phyloP scores from a whole-genome alignment of 2,888 invertebrate genomes.

The Carcina quercana region DNA sequence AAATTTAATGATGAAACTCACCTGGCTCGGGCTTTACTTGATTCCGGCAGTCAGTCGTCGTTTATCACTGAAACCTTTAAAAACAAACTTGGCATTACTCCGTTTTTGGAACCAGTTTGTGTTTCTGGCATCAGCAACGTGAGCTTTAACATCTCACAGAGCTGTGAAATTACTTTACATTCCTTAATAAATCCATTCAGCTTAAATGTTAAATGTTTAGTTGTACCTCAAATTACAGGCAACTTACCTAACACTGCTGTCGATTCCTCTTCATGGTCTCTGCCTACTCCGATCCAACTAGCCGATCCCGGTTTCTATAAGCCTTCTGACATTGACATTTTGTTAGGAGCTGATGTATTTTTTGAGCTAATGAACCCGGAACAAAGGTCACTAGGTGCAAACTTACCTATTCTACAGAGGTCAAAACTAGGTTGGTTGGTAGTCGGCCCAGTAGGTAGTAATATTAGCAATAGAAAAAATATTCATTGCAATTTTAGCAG shows the following conservation, averaged over 20 bases:
- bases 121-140: slow-evolving; percentile 9
- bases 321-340: slow-evolving; percentile 12
- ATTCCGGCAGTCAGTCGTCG: slow-evolving; percentile 6
- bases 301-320: slow-evolving; percentile 15
- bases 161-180: slow-evolving; percentile 5
- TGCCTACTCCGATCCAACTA: slow-evolving; percentile 8
- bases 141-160: slow-evolving; percentile 2
- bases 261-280: slow-evolving; percentile 2
- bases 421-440: slow-evolving; percentile 15
- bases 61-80: slow-evolving; percentile 4
- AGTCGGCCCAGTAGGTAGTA: slow-evolving; percentile 9
- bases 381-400: slow-evolving; percentile 8
- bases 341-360: slow-evolving; percentile 16
- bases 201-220: slow-evolving; percentile 4
- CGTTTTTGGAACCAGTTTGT: no score
- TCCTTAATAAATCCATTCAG: slow-evolving; percentile 3
- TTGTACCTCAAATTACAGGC: slow-evolving; percentile 13
- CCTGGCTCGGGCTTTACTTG: background rate
- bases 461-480: no score
- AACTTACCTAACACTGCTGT: slow-evolving; percentile 10
- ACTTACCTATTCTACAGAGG: slow-evolving; percentile 11
- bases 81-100: slow-evolving; percentile 1
- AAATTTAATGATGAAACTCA: background rate
- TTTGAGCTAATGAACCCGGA: slow-evolving; percentile 11
- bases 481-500: slow-evolving; percentile 8